Base-by-base conservation (phyloP, 2,113 vertebrate species). In the Loxodonta africana region DNA sequence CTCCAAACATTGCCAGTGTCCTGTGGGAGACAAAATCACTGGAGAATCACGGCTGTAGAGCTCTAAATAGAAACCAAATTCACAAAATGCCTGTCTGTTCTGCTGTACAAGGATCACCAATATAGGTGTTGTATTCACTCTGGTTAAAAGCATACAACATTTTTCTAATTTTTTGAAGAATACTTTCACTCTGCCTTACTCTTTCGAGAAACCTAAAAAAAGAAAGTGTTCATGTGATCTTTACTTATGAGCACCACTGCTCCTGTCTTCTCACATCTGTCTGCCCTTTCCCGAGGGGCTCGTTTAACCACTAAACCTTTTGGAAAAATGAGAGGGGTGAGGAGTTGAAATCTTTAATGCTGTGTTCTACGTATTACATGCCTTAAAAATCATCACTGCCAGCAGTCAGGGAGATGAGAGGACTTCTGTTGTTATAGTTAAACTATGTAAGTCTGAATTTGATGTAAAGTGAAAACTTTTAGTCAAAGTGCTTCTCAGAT, bases 361-460 rank as follows among this genome's bases (percentile, higher is more conserved):
- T 28, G 8, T 87, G 28, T 71, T 95, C 44, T 20, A 91, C 26
- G 48, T 95, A 89, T 95, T 89, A 69, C 88, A 67, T 83, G 74
- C 78, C 93, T 89, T 94, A 83, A 78, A 80, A 91, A 88, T 97
- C 60, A 88, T 63, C 92, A 4, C 69, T 93, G 57, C 77, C 65
- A 78, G 90, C 28, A 30, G 65, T 77, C 93, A 84, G 46, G 33
- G 28, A 85, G 51, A 81, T 67, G 41, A 93, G 8, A 78, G 86
- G 51, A 80, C 48, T 85, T 95, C 60, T 69, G 33, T 86, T 94
- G 71, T 67, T 83, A 83, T 10, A 63, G n/a, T 77, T 88, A 73
- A 91, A 95, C 77, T 93, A 28, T 84, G 15, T 82, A 63, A 74
- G 12, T 48, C 28, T 84, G 88, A 83, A 84, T 88, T 94, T 78